Evolutionary conservation across 2,888 invertebrate species (phyloP), one percentile per base, ranked within the genome.

Genomic region (Heliconius sara): DNA sequence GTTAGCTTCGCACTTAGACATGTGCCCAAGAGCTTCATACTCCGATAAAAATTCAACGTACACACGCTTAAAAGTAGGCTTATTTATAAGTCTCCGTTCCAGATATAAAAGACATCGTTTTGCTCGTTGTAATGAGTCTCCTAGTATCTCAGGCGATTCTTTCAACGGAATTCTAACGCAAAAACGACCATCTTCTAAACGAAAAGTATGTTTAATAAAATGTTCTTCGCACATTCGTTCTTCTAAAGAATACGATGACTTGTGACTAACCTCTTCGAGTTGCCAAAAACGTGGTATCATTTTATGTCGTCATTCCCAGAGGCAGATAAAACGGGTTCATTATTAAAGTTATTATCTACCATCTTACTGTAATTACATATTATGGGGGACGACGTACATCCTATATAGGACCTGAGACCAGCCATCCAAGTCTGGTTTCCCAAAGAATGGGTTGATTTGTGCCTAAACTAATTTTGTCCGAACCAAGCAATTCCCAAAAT

Each of bases 11-110:
- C 30, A 30, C 30, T 30, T 30, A 30, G 30, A 30, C 30, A 30
- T 30, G 30, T 30, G 30, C 30, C 30, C 30, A 30, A 30, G 30
- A 30, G 30, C 30, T 30, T 30, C 30, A 30, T 30, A 30, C 30
- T 30, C 30, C 30, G 30, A 30, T 30, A 30, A 30, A 30, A 30
- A 30, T 30, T 30, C 30, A 30, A 30, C 30, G 30, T 30, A 30
- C 30, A 30, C 3, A 30, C 30, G 30, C 30, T 73, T 25, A 83
- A 83, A n/a, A 89, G 34, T 9, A 86, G 63, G 25, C 60, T 25
- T 25, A 63, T 63, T 63, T 9, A n/a, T 22, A 63, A 63, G 63
- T 63, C 63, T 10, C 63, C 25, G 63, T 63, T 63, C 10, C 60
- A 60, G n/a, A 60, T n/a, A 60, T 60, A 60, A 60, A 60, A 60